These are phyloP conservation scores for Drosophila insularis DNA, from an alignment of 1,140 invertebrate species.

Conservation along the genomic window DNA sequence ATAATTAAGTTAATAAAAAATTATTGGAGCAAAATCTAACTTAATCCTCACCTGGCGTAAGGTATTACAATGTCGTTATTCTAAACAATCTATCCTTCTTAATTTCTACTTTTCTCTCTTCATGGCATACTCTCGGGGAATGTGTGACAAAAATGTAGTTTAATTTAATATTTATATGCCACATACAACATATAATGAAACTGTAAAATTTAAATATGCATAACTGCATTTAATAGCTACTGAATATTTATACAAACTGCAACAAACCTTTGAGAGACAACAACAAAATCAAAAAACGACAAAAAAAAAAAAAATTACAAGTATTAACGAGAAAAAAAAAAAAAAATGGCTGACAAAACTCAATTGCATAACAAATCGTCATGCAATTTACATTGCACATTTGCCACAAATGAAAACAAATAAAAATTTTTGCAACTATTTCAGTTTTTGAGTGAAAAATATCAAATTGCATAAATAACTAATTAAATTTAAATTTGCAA, in stretches of 20 bases:
- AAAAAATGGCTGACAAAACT: slow-evolving; percentile 35
- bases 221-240: slow-evolving; percentile 74
- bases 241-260: slow-evolving; percentile 62
- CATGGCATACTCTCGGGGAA: slow-evolving; percentile 37
- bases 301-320: slow-evolving; percentile 24
- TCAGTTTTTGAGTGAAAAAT: slow-evolving; percentile 46
- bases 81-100: neutral
- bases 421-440: slow-evolving; percentile 43
- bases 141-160: slow-evolving; percentile 59
- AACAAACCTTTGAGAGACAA: slow-evolving; percentile 33
- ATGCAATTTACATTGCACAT: slow-evolving; percentile 74
- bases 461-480: slow-evolving; percentile 79
- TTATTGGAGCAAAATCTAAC: too few relatives aligned
- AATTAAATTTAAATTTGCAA: slow-evolving; percentile 75
- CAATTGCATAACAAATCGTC: slow-evolving; percentile 68
- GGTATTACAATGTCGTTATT: neutral
- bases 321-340: slow-evolving; percentile 27
- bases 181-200: slow-evolving; percentile 60
- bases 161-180: slow-evolving; percentile 68
- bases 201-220: slow-evolving; percentile 68
- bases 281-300: neutral
- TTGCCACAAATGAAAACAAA: slow-evolving; percentile 64
- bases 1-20: too few relatives aligned
- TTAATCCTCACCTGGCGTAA: neutral
- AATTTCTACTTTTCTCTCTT: neutral